These are phyloP conservation scores for Oxytorus armatus DNA, from an alignment of 2,888 invertebrate genomes.

Conservation along the genomic window DNA sequence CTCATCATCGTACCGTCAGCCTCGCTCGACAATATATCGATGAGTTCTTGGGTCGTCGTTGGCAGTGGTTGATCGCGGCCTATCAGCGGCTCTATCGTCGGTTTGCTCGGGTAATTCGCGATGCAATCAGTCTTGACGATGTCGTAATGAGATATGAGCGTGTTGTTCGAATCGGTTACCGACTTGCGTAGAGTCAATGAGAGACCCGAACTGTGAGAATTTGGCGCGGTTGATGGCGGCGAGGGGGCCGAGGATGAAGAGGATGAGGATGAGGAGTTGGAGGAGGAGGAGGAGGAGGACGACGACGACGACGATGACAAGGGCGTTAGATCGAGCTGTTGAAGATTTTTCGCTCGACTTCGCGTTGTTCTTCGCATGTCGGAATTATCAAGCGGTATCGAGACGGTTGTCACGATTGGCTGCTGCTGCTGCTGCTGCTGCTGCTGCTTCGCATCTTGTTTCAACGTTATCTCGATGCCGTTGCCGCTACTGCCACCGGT, in stretches of 20 bases:
- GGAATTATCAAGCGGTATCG: conserved; percentile 79
- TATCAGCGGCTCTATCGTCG: conserved; percentile 77
- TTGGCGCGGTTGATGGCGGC: not conserved
- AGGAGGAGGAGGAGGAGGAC: not conserved
- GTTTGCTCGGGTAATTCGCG: conserved; percentile 77
- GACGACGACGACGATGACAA: conserved; percentile 38
- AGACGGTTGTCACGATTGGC: conserved; percentile 78
- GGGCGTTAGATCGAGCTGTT: conserved; percentile 75
- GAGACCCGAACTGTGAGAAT: conserved; percentile 75
- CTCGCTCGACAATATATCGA: conserved; percentile 82
- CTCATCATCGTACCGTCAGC: conserved; percentile 74
- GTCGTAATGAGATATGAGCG: conserved; percentile 82
- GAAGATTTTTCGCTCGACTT: conserved; percentile 80
- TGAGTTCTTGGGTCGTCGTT: conserved; percentile 81
- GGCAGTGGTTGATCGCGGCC: conserved; percentile 81
- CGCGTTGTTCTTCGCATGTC: conserved; percentile 82
- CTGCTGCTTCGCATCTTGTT: conserved; percentile 54
- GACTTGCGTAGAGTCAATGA: conserved; percentile 82
- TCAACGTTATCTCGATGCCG: too few relatives aligned
- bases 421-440: conserved; percentile 69
- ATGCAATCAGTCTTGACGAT: conserved; percentile 83
- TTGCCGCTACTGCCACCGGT: too few relatives aligned
- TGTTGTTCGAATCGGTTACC: conserved; percentile 81
- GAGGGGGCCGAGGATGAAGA: not conserved
- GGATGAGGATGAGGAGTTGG: not conserved